Percentiles rank a stretch among this genome's conserved stretches.
Conservation (phyloP, 2,888 invertebrate species). For the Sabellastarte sp. region DNA sequence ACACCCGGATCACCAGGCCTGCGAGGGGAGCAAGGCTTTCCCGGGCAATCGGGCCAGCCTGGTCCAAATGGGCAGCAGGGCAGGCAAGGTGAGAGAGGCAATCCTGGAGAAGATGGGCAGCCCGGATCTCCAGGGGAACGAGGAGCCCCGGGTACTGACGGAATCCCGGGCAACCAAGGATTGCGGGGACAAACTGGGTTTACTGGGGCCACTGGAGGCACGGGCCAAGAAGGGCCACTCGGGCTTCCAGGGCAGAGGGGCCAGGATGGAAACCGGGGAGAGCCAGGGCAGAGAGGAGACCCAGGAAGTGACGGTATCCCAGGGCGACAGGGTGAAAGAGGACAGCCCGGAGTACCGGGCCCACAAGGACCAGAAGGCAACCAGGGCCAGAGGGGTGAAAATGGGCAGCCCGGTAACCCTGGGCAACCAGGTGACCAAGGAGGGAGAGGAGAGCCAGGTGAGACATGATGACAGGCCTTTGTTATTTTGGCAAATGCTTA, state of each 20-base stretch:
- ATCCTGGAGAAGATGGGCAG: slow-evolving; percentile 9
- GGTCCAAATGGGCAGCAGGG: slow-evolving; percentile 14
- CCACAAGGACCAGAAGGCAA: slow-evolving; percentile 19
- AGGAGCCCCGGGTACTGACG: slow-evolving; percentile 14
- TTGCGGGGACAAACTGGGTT: slow-evolving; percentile 10
- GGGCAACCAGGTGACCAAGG: slow-evolving; percentile 26
- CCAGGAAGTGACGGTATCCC: slow-evolving; percentile 16
- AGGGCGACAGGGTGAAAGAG: slow-evolving; percentile 18
- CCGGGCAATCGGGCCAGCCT: slow-evolving; percentile 3
- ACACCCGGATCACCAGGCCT: slow-evolving; percentile 7
- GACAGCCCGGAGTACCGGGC: slow-evolving; percentile 16
- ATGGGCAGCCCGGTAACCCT: slow-evolving; percentile 20
- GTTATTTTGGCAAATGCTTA: too few species aligned
- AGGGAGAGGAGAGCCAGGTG: too few species aligned
- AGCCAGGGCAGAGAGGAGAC: slow-evolving; percentile 8
- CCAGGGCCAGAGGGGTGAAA: slow-evolving; percentile 17
- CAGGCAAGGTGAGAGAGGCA: too few species aligned
- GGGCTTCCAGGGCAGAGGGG: slow-evolving; percentile 1
- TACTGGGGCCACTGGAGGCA: slow-evolving; percentile 11
- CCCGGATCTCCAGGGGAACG: slow-evolving; percentile 8
- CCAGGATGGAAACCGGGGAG: slow-evolving; percentile 5
- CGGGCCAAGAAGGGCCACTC: slow-evolving; percentile 1
- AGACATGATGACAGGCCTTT: too few species aligned
- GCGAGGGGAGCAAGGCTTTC: slow-evolving; percentile 11
- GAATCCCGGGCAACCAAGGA: slow-evolving; percentile 21